Conservation (phyloP, 1,140 invertebrate genomes). For the Antheraea mylitta region DNA sequence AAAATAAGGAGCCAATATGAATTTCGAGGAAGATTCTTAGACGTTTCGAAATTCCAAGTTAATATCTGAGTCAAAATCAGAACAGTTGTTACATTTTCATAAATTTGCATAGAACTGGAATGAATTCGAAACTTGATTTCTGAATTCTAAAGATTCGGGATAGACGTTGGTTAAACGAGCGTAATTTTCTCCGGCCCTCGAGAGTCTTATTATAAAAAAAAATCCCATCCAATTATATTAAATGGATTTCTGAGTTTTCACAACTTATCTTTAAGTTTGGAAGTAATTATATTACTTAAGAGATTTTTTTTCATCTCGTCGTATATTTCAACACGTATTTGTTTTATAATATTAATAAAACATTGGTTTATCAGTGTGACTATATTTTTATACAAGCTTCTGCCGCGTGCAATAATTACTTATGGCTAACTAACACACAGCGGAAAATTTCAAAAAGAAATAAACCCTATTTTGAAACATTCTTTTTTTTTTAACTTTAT, state of each 20-base stretch:
- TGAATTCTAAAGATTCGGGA: slow-evolving; percentile 24
- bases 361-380: no score
- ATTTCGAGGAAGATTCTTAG: no score
- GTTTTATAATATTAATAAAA: no score
- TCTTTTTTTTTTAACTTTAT: no score
- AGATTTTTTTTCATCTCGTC: background rate
- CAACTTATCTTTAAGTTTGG: background rate
- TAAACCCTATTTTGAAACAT: no score
- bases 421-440: no score
- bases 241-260: slow-evolving; percentile 1
- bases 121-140: slow-evolving; percentile 28
- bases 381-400: no score
- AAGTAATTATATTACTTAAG: background rate
- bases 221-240: background rate
- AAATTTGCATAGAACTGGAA: slow-evolving; percentile 20
- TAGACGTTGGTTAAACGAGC: slow-evolving; percentile 17
- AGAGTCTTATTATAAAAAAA: background rate
- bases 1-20: no score
- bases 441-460: no score
- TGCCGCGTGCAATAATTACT: no score
- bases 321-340: background rate
- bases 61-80: no score
- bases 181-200: slow-evolving; percentile 24
- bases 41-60: background rate
- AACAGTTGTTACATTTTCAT: background rate